A percentile compares a stretch with the other conserved stretches of the same genome.
Evolutionary conservation across 2,888 invertebrate genomes (phyloP).

Genomic region (Stegophylla sp.): DNA sequence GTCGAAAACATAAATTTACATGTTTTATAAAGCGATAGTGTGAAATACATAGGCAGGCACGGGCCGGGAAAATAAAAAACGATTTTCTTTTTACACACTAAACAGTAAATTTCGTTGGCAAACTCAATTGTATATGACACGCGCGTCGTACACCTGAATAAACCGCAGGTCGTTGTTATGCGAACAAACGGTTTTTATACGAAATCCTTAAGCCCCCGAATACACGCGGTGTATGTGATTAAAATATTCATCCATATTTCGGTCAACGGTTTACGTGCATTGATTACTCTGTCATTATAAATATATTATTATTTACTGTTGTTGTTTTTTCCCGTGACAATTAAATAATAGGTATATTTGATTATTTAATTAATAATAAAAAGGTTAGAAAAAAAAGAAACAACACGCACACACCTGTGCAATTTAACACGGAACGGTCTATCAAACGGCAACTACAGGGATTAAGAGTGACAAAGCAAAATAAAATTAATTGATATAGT

Average conservation of each 20-base stretch:
- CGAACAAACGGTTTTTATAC: neutral
- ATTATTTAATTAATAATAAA: too few species aligned
- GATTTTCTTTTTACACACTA: neutral
- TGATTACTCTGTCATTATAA: neutral
- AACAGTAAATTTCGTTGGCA: slow-evolving; percentile 19
- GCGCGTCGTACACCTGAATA: neutral
- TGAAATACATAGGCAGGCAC: too few species aligned
- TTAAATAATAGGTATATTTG: too few species aligned
- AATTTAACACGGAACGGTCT: neutral
- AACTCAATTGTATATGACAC: slow-evolving; percentile 4
- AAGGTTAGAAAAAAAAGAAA: neutral
- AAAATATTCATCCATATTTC: neutral
- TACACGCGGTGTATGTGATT: neutral
- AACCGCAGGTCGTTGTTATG: neutral
- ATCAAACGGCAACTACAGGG: neutral
- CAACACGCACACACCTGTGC: neutral
- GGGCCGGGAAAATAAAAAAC: neutral
- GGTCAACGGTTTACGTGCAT: neutral
- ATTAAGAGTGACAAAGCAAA: slow-evolving; percentile 2
- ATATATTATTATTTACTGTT: too few species aligned
- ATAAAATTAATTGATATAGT: neutral
- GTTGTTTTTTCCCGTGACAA: too few species aligned
- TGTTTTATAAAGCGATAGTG: slow-evolving; percentile 27
- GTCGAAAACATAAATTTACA: slow-evolving; percentile 41
- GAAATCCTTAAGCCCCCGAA: neutral